These are phyloP conservation scores for Chondrosia reniformis DNA, from an alignment of 37 sponge, comb jelly and placozoan species.

Conservation along the genomic window DNA sequence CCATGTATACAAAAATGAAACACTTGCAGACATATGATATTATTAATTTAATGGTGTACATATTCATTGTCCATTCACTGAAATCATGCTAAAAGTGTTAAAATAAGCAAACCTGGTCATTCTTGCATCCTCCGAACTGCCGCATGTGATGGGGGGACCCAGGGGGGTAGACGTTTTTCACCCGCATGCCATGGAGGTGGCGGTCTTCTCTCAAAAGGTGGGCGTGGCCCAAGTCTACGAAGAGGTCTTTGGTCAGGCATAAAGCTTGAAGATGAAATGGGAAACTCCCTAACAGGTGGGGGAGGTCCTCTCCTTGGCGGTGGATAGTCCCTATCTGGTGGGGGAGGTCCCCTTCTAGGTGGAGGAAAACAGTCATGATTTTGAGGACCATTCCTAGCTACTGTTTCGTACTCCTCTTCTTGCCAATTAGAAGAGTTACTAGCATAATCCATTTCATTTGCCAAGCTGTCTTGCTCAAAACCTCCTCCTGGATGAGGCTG, in stretches of 20 bases:
- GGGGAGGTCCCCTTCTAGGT: neutral
- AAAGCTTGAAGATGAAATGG: too few species aligned
- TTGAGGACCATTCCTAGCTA: too few species aligned
- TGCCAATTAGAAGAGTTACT: too few species aligned
- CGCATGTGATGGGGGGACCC: slow-evolving; percentile 4
- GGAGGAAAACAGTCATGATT: neutral
- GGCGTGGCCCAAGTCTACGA: neutral
- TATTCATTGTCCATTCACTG: slow-evolving; percentile 18
- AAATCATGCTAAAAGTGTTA: neutral
- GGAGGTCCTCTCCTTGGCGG: neutral
- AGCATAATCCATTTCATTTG: too few species aligned
- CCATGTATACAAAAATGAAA: neutral
- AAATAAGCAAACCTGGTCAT: neutral
- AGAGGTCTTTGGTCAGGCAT: neutral
- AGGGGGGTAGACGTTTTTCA: neutral
- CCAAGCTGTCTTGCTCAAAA: too few species aligned
- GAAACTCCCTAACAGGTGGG: too few species aligned
- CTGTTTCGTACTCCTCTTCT: too few species aligned
- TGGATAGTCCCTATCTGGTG: neutral
- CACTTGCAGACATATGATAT: slow-evolving; percentile 17
- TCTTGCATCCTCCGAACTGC: neutral
- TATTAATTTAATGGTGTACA: neutral
- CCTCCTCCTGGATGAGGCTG: too few species aligned
- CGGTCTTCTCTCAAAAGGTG: neutral
- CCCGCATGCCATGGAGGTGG: slow-evolving; percentile 11